Evolutionary conservation across 1,140 invertebrate genomes (phyloP).

Genomic region (Yoshiicerus persimilis): DNA sequence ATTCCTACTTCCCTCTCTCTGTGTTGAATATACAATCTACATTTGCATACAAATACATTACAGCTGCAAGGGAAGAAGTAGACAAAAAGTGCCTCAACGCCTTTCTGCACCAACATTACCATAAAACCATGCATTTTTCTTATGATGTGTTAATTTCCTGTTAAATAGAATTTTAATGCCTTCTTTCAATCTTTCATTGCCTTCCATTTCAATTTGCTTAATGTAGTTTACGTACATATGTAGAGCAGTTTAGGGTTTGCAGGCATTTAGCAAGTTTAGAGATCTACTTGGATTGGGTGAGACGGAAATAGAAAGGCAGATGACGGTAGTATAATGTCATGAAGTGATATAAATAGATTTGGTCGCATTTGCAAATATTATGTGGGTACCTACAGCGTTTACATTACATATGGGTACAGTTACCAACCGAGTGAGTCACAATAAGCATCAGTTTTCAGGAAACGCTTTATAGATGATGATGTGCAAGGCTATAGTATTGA

Average conservation of each 20-base stretch:
- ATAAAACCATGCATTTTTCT: neutral
- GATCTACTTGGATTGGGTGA: neutral
- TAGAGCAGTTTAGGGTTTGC: too few species aligned
- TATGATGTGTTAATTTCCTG: neutral
- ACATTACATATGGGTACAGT: too few species aligned
- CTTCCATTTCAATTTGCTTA: too few species aligned
- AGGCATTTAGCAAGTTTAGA: too few species aligned
- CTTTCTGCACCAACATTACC: neutral
- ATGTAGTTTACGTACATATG: too few species aligned
- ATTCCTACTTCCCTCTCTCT: too few species aligned
- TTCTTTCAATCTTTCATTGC: neutral
- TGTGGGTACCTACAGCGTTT: too few species aligned
- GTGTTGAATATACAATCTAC: too few species aligned
- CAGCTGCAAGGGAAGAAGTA: too few species aligned
- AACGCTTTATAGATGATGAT: neutral
- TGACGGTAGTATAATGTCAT: neutral
- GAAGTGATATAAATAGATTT: neutral
- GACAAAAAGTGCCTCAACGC: too few species aligned
- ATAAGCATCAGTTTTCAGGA: neutral
- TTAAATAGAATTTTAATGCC: neutral
- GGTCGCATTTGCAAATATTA: neutral
- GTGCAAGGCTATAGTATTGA: neutral
- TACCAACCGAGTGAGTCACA: neutral
- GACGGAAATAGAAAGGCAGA: neutral
- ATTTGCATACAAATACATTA: too few species aligned